Base-by-base conservation (phyloP, 2,113 vertebrate species). In the Prunella fulvescens region DNA sequence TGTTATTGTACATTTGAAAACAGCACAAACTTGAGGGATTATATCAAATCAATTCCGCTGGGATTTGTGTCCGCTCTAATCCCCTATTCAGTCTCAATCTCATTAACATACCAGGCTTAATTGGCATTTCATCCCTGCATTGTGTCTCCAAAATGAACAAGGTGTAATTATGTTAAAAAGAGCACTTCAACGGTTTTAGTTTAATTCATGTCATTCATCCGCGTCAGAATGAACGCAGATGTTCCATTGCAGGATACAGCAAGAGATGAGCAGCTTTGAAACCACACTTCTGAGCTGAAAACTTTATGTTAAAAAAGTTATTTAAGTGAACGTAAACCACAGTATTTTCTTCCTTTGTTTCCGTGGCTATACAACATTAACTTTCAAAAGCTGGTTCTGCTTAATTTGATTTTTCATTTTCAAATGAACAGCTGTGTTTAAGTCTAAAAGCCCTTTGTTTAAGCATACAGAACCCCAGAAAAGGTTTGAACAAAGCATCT, bases 361-460 rank as follows among this genome's bases (percentile, higher is more conserved):
- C 83, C n/a, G 66, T 92, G 37, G 96, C 97, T 97, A 80, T 95
- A 92, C 96, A 97, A 98, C 97, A 96, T 96, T 97, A 96, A 96
- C 97, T 98, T 97, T 96, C 97, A 98, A 97, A 98, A 97, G 97
- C 98, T 95, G 95, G 95, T 97, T 98, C 97, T 95, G 97, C 96
- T 97, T 97, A 97, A 98, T 98, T 97, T 97, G 97, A 98, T 97
- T 98, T 98, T 97, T 97, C 97, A 96, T 98, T 98, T 97, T 97
- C 96, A 97, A 97, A 97, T 86, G 97, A 97, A 98, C 98, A 98
- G 98, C 98, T 98, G 98, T 98, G 98, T 98, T 97, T 97, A 98
- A 97, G 96, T 97, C 97, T 97, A 94, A 97, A 97, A 97, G 96
- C 83, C 95, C 97, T 98, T 98, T 98, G 98, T 98, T 98, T 98